Conservation (phyloP, 2,888 invertebrate genomes). For the Steromphala cineraria region DNA sequence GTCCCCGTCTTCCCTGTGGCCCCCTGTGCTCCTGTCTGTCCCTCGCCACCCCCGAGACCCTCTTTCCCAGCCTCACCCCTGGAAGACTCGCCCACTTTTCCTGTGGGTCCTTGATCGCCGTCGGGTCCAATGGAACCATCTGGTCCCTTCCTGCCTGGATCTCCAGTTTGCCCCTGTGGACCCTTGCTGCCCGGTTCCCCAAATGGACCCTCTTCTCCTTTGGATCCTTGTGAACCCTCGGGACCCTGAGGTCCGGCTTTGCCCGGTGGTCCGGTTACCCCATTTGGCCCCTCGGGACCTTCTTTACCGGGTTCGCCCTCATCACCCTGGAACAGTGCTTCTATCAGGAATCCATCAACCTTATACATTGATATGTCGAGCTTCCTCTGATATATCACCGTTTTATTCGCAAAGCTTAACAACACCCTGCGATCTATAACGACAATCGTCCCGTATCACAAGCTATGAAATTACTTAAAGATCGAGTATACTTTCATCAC, state of each 20-base stretch:
- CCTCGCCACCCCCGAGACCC: not conserved
- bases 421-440: no score
- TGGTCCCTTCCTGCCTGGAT: not conserved
- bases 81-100: not conserved
- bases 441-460: no score
- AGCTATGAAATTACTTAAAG: no score
- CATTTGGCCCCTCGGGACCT: not conserved
- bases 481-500: no score
- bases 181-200: not conserved
- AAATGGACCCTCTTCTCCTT: not conserved
- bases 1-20: not conserved
- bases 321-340: not conserved
- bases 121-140: not conserved
- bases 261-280: not conserved
- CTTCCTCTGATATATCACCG: no score
- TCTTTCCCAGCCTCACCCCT: not conserved
- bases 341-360: not conserved
- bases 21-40: not conserved
- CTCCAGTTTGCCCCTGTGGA: not conserved
- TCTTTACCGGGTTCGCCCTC: not conserved
- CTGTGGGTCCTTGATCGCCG: not conserved
- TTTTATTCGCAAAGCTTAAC: no score
- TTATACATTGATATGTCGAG: no score
- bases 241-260: not conserved
- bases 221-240: not conserved